A percentile compares a stretch with the other conserved stretches of the same genome.
phyloP scores from a whole-genome alignment of 2,888 invertebrate genomes.

The Stenurella melanura region DNA sequence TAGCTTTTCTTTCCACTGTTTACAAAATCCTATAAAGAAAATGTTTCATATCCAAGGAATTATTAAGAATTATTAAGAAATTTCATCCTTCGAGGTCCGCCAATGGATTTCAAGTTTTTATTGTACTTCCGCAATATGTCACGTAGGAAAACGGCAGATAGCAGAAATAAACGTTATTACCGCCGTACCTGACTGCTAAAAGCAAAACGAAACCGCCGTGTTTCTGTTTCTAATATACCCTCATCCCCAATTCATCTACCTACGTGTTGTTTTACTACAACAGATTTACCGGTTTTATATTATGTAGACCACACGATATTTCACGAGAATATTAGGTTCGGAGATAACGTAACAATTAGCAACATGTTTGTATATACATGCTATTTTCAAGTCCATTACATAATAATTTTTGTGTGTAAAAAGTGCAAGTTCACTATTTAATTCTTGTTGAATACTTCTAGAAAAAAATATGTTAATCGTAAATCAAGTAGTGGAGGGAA shows the following conservation, averaged over 20 bases:
- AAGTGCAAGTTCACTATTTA: too few relatives aligned
- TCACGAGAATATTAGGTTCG: conserved; percentile 16
- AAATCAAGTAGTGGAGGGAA: too few relatives aligned
- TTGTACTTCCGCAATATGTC: conserved; percentile 66
- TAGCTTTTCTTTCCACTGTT: too few relatives aligned
- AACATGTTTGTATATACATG: not conserved
- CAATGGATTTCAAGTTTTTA: conserved; percentile 31
- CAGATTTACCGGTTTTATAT: conserved; percentile 44
- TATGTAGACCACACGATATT: conserved; percentile 30
- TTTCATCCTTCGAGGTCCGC: not conserved
- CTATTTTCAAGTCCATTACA: too few relatives aligned
- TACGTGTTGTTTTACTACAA: conserved; percentile 52
- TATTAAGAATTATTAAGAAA: not conserved
- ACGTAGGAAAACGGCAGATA: conserved; percentile 67
- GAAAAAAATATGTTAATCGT: too few relatives aligned
- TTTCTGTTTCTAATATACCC: conserved; percentile 54
- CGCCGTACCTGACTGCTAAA: conserved; percentile 64
- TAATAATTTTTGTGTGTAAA: too few relatives aligned
- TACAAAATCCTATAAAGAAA: too few relatives aligned
- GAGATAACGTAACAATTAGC: conserved; percentile 17
- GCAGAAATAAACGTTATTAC: conserved; percentile 67
- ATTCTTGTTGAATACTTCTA: too few relatives aligned
- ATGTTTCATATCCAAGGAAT: too few relatives aligned
- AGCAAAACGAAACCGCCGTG: conserved; percentile 43
- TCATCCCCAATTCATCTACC: conserved; percentile 50